Percentiles rank a stretch among this genome's conserved stretches.
Evolutionary conservation across 2,888 invertebrate genomes (phyloP).

Genomic region (Agonopterix arenella): DNA sequence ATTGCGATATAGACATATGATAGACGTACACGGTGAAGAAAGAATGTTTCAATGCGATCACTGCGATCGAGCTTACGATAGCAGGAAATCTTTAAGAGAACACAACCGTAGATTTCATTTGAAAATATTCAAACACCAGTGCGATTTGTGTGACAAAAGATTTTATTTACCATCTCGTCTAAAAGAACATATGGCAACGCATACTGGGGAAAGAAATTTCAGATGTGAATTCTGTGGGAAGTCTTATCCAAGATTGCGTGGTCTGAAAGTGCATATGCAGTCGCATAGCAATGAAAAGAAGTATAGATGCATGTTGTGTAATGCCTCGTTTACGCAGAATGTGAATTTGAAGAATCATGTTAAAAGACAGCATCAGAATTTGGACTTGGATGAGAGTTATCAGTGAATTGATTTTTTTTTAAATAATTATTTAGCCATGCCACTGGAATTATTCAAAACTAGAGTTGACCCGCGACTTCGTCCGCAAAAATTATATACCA

Average conservation of each 20-base stretch:
- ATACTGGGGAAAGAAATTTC: slow-evolving; percentile 61
- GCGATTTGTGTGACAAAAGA: slow-evolving; percentile 70
- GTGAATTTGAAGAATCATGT: slow-evolving; percentile 76
- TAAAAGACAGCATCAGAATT: slow-evolving; percentile 54
- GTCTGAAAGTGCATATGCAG: slow-evolving; percentile 73
- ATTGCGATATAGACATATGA: slow-evolving; percentile 45
- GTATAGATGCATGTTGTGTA: slow-evolving; percentile 69
- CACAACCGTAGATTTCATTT: slow-evolving; percentile 55
- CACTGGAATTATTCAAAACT: too few species aligned
- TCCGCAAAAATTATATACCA: too few species aligned
- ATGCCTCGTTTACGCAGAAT: slow-evolving; percentile 72
- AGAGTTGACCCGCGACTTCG: too few species aligned
- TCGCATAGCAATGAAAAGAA: slow-evolving; percentile 72
- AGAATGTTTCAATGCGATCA: slow-evolving; percentile 51
- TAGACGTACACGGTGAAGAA: slow-evolving; percentile 51
- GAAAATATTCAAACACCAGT: slow-evolving; percentile 64
- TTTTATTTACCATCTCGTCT: slow-evolving; percentile 64
- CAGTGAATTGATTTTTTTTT: slow-evolving; percentile 3
- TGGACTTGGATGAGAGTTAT: slow-evolving; percentile 26
- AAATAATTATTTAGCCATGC: too few species aligned
- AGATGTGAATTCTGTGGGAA: slow-evolving; percentile 61
- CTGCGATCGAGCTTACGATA: slow-evolving; percentile 59
- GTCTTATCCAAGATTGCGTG: slow-evolving; percentile 52
- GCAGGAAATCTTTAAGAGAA: slow-evolving; percentile 52
- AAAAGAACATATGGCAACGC: slow-evolving; percentile 62